phyloP scores from a whole-genome alignment of 37 sponge, comb jelly and placozoan genomes.

The Hormiphora californensis region DNA sequence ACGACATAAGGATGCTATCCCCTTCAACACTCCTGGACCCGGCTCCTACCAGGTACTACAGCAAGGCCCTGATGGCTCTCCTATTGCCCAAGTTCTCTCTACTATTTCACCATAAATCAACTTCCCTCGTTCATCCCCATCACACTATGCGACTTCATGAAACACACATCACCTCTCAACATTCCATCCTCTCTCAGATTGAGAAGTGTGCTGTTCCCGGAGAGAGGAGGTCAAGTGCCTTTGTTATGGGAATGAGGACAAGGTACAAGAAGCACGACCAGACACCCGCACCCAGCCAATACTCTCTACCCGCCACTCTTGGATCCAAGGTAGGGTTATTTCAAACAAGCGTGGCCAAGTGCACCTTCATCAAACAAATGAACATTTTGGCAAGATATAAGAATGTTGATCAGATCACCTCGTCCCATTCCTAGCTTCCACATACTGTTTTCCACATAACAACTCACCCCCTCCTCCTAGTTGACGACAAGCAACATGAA shows the following conservation, averaged over 20 bases:
- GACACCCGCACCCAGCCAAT: conserved; percentile 32
- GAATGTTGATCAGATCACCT: no score
- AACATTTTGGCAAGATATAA: no score
- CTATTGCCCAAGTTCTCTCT: no score
- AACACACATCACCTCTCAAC: not conserved
- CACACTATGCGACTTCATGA: not conserved
- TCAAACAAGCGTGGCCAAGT: no score
- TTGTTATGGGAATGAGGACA: conserved; percentile 20
- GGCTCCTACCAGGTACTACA: conserved; percentile 54
- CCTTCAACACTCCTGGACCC: conserved; percentile 55
- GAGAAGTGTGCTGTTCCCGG: conserved; percentile 47
- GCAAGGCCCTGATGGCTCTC: no score
- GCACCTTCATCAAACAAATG: no score
- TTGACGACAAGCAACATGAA: conserved; percentile 32
- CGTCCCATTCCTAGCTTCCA: no score
- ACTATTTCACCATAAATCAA: not conserved
- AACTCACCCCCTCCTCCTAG: not conserved
- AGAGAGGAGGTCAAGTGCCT: conserved; percentile 29
- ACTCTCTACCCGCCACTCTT: conserved; percentile 2
- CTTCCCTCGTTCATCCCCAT: not conserved
- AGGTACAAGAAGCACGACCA: conserved; percentile 41
- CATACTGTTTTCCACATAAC: no score
- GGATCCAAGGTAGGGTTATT: conserved; percentile 50
- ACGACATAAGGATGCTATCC: not conserved
- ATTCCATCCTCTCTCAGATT: not conserved